A percentile compares a stretch with the other conserved stretches of the same genome.
Evolutionary conservation across 2,797 vertebrate species (phyloP).

Genomic region (Merluccius polli): DNA sequence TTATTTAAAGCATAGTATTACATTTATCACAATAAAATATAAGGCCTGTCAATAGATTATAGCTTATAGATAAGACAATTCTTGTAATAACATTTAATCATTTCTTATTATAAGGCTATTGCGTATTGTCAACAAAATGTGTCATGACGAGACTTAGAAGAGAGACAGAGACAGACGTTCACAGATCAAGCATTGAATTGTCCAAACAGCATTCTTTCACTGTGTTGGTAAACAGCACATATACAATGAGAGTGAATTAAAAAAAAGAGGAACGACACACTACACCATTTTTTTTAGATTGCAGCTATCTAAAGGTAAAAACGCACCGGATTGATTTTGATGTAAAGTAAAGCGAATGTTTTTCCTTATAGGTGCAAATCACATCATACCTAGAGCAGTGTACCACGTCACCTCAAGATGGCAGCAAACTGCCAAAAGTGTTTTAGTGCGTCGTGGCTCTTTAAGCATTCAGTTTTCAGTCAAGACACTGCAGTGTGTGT

Average conservation of each 20-base stretch:
- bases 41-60: neutral
- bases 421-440: slow-evolving; percentile 1
- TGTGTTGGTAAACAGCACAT: slow-evolving; percentile 21
- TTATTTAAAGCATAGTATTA: neutral
- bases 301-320: slow-evolving; percentile 9
- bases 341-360: neutral
- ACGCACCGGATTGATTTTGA: neutral
- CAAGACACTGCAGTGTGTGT: slow-evolving; percentile 20
- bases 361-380: neutral
- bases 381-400: neutral
- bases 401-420: neutral
- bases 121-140: slow-evolving; percentile 21
- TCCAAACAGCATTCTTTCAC: slow-evolving; percentile 18
- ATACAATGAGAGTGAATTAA: slow-evolving; percentile 27
- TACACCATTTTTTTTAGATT: slow-evolving; percentile 23
- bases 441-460: neutral
- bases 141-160: slow-evolving; percentile 21
- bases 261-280: slow-evolving; percentile 17
- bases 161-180: slow-evolving; percentile 21
- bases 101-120: neutral
- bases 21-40: neutral
- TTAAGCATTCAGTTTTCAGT: slow-evolving; percentile 1
- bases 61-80: neutral
- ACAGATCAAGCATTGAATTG: slow-evolving; percentile 32
- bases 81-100: neutral